Evolutionary conservation across 2,113 vertebrate genomes (phyloP).

Genomic region (Serinus canaria): DNA sequence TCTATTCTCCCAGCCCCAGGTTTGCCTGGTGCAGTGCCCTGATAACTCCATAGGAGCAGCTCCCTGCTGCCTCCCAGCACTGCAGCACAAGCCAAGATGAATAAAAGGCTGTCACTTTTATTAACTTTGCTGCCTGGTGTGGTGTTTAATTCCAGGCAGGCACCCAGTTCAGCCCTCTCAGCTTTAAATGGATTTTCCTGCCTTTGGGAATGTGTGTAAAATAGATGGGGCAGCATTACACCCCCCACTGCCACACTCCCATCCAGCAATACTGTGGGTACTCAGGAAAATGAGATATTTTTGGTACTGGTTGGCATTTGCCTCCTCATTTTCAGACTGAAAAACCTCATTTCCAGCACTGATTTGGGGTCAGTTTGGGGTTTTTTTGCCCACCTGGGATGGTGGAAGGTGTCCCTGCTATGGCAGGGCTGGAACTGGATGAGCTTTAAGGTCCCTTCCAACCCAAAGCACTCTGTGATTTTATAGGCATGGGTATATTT

Average conservation of each 20-base stretch:
- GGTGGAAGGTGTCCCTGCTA: not conserved
- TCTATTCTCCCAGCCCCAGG: not conserved
- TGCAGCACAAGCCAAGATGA: not conserved
- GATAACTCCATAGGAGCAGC: not conserved
- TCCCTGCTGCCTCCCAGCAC: not conserved
- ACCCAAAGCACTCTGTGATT: not conserved
- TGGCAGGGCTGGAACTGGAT: not conserved
- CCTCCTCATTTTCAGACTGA: not conserved
- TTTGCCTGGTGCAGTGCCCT: not conserved
- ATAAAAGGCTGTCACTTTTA: constrained; percentile 29
- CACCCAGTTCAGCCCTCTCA: not conserved
- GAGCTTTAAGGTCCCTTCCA: not conserved
- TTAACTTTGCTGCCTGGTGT: constrained; percentile 17
- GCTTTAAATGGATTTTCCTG: not conserved
- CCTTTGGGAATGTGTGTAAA: not conserved
- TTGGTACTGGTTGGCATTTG: not conserved
- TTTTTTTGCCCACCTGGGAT: not conserved
- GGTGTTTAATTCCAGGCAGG: constrained; percentile 21
- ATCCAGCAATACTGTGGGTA: not conserved
- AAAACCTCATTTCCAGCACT: not conserved
- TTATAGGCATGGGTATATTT: not conserved
- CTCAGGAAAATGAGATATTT: not conserved
- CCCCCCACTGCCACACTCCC: not conserved
- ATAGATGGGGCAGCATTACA: not conserved
- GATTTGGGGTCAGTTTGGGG: not conserved